These are phyloP conservation scores for Hirudo medicinalis DNA, from an alignment of 1,140 invertebrate genomes.

Conservation along the genomic window DNA sequence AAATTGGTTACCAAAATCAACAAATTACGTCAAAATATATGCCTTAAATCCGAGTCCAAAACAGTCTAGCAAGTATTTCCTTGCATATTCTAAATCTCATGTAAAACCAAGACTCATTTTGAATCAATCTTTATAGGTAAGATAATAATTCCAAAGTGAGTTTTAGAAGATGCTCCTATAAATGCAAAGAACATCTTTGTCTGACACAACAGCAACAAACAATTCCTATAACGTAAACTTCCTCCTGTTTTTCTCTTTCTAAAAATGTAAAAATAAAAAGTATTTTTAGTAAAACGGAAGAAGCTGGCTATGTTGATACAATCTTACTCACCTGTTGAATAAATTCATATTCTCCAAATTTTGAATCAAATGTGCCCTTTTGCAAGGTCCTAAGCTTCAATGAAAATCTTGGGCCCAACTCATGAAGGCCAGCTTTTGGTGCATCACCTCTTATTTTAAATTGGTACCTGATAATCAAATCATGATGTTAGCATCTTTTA, in stretches of 20 bases:
- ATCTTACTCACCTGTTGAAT: conserved; percentile 61
- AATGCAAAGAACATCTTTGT: no score
- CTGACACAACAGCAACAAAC: neutral
- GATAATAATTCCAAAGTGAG: no score
- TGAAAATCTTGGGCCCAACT: conserved; percentile 89
- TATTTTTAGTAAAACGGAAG: neutral
- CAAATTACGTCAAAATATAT: no score
- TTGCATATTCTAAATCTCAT: no score
- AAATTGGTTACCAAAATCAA: no score
- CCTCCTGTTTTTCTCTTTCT: conserved; percentile 10
- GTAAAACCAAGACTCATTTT: no score
- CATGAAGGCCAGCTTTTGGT: conserved; percentile 58
- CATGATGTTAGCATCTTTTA: neutral
- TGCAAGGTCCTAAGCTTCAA: conserved; percentile 80
- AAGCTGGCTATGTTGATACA: neutral
- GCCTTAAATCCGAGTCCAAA: no score
- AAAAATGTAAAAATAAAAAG: neutral
- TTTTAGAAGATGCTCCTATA: no score
- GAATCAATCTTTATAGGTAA: no score
- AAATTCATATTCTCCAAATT: conserved; percentile 93
- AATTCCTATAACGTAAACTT: neutral
- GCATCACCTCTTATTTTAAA: conserved; percentile 65
- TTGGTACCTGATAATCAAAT: conserved; percentile 57
- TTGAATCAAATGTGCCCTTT: conserved; percentile 90
- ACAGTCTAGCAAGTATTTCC: no score